Percentiles rank a stretch among this genome's conserved stretches.
These are phyloP conservation scores for Eilema griseolum DNA, from an alignment of 2,888 invertebrate genomes.

Conservation along the genomic window DNA sequence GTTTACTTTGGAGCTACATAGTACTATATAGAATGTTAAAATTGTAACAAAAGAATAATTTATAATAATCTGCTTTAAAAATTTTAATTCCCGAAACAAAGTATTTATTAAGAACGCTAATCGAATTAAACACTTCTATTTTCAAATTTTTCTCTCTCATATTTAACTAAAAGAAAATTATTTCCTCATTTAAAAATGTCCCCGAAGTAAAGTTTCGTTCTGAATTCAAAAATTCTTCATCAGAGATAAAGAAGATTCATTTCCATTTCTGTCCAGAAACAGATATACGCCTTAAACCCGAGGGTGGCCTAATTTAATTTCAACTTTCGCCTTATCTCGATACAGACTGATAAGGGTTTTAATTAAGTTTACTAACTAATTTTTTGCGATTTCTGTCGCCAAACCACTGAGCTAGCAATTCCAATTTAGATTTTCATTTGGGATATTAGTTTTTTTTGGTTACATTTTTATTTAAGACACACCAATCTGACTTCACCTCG, in stretches of 20 bases:
- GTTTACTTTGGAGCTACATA: no score
- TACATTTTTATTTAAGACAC: neutral
- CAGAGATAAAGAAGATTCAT: conserved; percentile 51
- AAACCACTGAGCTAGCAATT: conserved; percentile 38
- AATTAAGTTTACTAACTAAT: conserved; percentile 52
- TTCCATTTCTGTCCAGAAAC: conserved; percentile 31
- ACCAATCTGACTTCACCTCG: no score
- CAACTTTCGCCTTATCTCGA: conserved; percentile 53
- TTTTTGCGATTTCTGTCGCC: conserved; percentile 39
- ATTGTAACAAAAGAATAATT: neutral
- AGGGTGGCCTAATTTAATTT: conserved; percentile 51
- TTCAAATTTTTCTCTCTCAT: neutral
- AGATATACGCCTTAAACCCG: conserved; percentile 25
- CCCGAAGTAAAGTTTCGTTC: conserved; percentile 14
- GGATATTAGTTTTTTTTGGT: conserved; percentile 9
- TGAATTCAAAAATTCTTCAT: conserved; percentile 38
- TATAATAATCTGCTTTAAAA: no score
- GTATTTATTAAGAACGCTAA: neutral
- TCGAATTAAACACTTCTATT: neutral
- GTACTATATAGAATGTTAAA: no score
- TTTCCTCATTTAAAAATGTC: conserved; percentile 9
- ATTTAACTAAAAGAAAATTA: conserved; percentile 1
- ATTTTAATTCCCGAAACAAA: neutral
- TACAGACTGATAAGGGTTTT: conserved; percentile 51
- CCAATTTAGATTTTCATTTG: conserved; percentile 31